Percentiles rank a stretch among this genome's conserved stretches.
phyloP scores from a whole-genome alignment of 2,797 vertebrate genomes.

The Tolypeutes matacus region DNA sequence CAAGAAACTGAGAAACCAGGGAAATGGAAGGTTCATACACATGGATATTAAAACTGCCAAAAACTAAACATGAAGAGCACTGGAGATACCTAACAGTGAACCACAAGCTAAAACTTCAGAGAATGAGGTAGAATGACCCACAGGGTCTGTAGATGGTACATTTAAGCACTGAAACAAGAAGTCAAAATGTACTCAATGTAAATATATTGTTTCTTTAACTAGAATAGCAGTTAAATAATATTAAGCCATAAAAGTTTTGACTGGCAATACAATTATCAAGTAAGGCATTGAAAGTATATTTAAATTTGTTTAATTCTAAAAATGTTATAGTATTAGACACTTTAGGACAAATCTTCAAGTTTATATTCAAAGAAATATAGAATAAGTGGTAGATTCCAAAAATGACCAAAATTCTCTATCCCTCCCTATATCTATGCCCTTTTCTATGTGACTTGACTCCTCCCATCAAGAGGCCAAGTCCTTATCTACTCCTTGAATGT shows the following conservation, averaged over 20 bases:
- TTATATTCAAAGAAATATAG: neutral
- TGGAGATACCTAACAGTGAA: neutral
- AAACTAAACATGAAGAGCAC: neutral
- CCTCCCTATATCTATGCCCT: neutral
- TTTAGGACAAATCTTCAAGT: neutral
- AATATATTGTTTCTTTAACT: neutral
- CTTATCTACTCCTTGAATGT: neutral
- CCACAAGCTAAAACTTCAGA: neutral
- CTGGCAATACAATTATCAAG: neutral
- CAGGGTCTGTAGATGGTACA: neutral
- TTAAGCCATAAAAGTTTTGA: neutral
- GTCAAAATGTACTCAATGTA: neutral
- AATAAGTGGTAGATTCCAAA: constrained; percentile 7
- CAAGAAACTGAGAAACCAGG: neutral
- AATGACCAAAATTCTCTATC: neutral
- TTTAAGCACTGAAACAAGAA: neutral
- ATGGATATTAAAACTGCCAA: neutral
- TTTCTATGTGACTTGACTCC: neutral
- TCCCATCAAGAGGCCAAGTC: neutral
- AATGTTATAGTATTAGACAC: neutral
- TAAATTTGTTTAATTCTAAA: neutral
- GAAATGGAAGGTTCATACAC: neutral
- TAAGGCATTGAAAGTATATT: neutral
- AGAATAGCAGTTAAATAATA: neutral
- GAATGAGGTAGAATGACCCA: neutral